Conservation (phyloP, 2,888 invertebrate species). For the Aporophyla nigra region DNA sequence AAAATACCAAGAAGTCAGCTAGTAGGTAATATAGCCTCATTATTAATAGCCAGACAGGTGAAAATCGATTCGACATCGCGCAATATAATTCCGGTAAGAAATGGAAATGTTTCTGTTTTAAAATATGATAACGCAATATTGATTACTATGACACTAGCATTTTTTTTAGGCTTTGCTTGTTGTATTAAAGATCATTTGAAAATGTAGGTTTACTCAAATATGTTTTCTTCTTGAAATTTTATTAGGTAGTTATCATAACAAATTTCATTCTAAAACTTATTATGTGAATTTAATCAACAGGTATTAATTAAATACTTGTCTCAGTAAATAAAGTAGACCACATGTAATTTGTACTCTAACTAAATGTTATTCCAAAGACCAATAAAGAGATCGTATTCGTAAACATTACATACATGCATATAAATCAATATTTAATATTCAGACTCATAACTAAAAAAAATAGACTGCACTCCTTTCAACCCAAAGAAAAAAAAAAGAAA, state of each 20-base stretch:
- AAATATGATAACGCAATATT: slow-evolving; percentile 9
- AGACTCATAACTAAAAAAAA: background rate
- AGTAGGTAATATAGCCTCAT: background rate
- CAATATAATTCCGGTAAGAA: slow-evolving; percentile 14
- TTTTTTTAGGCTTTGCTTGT: background rate
- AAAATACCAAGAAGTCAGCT: background rate
- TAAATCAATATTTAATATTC: background rate
- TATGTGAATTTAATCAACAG: too few species aligned
- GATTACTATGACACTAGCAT: background rate
- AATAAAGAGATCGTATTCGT: background rate
- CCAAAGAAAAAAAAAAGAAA: too few species aligned
- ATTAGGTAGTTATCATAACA: too few species aligned
- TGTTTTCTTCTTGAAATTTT: background rate
- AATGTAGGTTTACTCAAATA: background rate
- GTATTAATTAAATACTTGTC: too few species aligned
- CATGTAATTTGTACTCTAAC: background rate
- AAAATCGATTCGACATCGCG: slow-evolving; percentile 38
- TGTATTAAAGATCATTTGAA: background rate
- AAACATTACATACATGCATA: too few species aligned
- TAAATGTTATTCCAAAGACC: background rate
- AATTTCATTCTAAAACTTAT: too few species aligned
- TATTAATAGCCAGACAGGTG: slow-evolving; percentile 1
- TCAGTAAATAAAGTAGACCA: background rate
- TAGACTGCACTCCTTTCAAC: background rate
- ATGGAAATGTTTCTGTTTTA: slow-evolving; percentile 13